A percentile compares a stretch with the other conserved stretches of the same genome.
These are phyloP conservation scores for Amorpha juglandis DNA, from an alignment of 2,888 invertebrate species.

Conservation along the genomic window DNA sequence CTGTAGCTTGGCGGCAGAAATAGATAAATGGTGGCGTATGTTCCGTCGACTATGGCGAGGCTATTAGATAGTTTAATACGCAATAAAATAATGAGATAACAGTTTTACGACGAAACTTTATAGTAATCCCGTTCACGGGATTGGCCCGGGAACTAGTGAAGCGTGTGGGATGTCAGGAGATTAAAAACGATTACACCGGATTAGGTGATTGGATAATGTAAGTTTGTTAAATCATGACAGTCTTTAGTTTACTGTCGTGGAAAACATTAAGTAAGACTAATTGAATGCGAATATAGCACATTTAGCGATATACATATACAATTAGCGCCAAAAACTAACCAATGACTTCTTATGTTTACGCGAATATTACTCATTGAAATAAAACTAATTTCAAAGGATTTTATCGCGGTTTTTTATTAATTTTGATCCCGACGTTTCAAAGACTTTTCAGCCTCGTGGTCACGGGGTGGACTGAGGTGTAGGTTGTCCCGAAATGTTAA, in stretches of 20 bases:
- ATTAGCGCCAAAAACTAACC: no score
- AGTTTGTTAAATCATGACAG: neutral
- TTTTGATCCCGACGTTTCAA: no score
- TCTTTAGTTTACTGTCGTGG: neutral
- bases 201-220: neutral
- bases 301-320: no score
- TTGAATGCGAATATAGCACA: no score
- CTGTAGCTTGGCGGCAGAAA: no score
- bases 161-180: neutral
- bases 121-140: constrained; percentile 14
- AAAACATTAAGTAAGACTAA: neutral
- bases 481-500: no score
- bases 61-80: constrained; percentile 16
- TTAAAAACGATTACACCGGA: neutral
- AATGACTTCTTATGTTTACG: no score
- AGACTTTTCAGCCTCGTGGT: no score
- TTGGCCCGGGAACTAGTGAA: neutral
- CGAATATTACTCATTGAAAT: no score
- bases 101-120: constrained; percentile 30
- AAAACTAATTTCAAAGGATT: no score
- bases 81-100: constrained; percentile 28
- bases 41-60: neutral
- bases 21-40: neutral
- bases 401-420: no score
- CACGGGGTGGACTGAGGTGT: no score